These are phyloP conservation scores for Lagothrix lagotricha DNA, from an alignment of 2,797 vertebrate genomes.

Conservation along the genomic window DNA sequence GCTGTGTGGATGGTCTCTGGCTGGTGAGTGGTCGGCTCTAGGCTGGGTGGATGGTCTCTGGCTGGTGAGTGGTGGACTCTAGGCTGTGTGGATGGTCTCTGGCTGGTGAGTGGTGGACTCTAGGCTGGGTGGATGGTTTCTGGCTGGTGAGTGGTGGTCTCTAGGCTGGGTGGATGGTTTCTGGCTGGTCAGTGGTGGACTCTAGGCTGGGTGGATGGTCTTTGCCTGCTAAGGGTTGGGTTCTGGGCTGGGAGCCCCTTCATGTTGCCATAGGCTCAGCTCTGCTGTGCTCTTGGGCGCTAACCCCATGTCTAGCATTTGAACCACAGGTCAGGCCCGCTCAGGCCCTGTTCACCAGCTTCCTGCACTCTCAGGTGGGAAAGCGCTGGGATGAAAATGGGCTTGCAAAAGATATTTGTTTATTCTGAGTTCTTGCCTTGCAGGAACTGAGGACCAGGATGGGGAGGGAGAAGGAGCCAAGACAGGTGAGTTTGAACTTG, in stretches of 20 bases:
- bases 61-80: background rate
- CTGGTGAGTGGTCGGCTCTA: too few species aligned
- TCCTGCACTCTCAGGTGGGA: background rate
- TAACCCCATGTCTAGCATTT: background rate
- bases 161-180: too few species aligned
- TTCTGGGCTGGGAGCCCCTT: background rate
- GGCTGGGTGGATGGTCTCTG: too few species aligned
- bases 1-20: too few species aligned
- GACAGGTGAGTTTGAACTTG: constrained; percentile 88
- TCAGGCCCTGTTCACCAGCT: background rate
- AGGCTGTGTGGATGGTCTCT: too few species aligned
- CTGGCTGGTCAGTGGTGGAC: too few species aligned
- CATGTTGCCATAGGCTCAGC: background rate
- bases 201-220: too few species aligned
- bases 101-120: too few species aligned
- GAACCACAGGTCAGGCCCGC: background rate
- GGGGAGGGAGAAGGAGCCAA: constrained; percentile 92
- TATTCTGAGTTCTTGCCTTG: constrained; percentile 43
- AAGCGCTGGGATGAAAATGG: background rate
- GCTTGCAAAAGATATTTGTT: background rate
- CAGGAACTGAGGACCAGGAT: constrained; percentile 92
- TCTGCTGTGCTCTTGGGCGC: background rate
- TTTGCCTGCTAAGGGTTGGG: background rate
- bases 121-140: too few species aligned
- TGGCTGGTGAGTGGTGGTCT: too few species aligned